Conservation (phyloP, 2,113 vertebrate species). For the Orycteropus afer region DNA sequence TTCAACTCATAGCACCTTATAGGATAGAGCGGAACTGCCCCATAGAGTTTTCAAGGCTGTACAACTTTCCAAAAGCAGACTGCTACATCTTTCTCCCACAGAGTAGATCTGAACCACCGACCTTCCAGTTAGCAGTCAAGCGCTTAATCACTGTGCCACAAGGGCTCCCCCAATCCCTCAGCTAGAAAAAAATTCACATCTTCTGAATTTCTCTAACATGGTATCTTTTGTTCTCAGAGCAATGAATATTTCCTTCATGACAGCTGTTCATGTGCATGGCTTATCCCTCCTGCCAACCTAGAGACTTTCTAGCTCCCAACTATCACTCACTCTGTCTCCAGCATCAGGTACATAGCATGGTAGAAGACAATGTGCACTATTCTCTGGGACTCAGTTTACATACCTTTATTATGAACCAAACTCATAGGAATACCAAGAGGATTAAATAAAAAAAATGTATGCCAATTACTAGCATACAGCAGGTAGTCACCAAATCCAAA, state of each 20-base stretch:
- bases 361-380: neutral
- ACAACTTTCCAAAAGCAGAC: neutral
- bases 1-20: neutral
- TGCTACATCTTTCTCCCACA: neutral
- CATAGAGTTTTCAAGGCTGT: neutral
- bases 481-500: conserved; percentile 30
- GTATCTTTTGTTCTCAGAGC: neutral
- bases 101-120: neutral
- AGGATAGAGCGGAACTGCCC: neutral
- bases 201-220: neutral
- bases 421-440: neutral
- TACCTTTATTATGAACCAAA: neutral
- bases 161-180: neutral
- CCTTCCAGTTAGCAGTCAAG: neutral
- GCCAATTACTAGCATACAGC: neutral
- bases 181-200: neutral
- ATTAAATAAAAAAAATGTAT: conserved; percentile 1
- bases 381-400: neutral
- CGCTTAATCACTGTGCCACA: neutral
- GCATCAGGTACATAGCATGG: neutral
- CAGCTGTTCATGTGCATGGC: neutral
- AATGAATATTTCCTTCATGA: neutral
- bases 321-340: neutral
- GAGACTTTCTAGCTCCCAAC: neutral
- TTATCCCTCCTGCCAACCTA: neutral